Percentiles rank a stretch among this genome's conserved stretches.
Conservation (phyloP, 2,797 vertebrate genomes). For the Salmo trutta region DNA sequence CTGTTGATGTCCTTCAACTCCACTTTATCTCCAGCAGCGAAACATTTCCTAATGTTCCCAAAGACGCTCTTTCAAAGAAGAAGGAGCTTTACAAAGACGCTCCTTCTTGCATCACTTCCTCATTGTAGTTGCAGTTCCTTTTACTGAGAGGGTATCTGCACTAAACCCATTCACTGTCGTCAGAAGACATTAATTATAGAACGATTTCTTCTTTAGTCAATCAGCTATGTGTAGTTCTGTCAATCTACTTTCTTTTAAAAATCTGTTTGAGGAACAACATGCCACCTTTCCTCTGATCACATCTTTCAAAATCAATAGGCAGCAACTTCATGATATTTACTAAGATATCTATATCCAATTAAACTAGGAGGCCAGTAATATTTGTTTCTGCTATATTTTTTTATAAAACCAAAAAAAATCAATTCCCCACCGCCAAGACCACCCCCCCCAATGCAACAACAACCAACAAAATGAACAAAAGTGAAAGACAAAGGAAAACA, state of each 20-base stretch:
- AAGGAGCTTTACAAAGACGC: too few relatives aligned
- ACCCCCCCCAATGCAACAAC: too few relatives aligned
- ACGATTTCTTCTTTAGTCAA: background rate
- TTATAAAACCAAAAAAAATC: too few relatives aligned
- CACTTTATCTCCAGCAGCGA: background rate
- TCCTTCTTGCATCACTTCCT: background rate
- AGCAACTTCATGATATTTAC: background rate
- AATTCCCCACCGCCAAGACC: too few relatives aligned
- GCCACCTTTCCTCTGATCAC: background rate
- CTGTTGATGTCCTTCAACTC: background rate
- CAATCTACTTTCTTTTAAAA: background rate
- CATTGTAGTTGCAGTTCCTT: background rate
- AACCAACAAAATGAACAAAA: too few relatives aligned
- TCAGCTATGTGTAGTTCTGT: background rate
- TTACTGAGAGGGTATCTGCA: background rate
- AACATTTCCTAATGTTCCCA: background rate
- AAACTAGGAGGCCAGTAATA: background rate
- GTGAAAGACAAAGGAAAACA: too few relatives aligned
- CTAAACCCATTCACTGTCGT: background rate
- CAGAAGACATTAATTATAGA: background rate
- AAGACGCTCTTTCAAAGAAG: background rate
- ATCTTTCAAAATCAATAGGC: background rate
- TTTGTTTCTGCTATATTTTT: background rate
- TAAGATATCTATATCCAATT: background rate
- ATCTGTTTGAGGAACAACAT: background rate